Percentiles rank a stretch among this genome's conserved stretches.
These are phyloP conservation scores for Orthosia cruda DNA, from an alignment of 2,888 invertebrate genomes.

Conservation along the genomic window DNA sequence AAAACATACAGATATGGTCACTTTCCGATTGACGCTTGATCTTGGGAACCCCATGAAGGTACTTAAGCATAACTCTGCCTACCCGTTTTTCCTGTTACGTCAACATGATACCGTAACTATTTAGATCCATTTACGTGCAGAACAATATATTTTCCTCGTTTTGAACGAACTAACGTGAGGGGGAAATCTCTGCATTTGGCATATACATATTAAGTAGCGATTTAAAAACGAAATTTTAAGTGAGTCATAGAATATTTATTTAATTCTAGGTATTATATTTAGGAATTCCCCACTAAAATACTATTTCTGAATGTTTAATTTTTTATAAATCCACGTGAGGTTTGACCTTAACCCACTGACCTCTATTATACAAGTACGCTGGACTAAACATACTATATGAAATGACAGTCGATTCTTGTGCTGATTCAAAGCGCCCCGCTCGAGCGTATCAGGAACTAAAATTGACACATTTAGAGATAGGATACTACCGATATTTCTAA, in stretches of 20 bases:
- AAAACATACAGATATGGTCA: not conserved
- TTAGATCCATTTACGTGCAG: conserved; percentile 3
- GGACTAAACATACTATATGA: too few species aligned
- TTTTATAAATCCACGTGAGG: not conserved
- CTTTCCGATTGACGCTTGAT: not conserved
- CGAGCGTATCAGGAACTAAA: too few species aligned
- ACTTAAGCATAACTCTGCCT: not conserved
- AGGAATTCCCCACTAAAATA: conserved; percentile 20
- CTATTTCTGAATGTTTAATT: not conserved
- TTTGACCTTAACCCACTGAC: too few species aligned
- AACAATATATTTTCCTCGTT: conserved; percentile 45
- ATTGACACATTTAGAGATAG: too few species aligned
- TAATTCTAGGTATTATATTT: not conserved
- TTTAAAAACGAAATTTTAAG: conserved; percentile 8
- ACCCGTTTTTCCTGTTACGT: conserved; percentile 43
- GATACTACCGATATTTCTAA: too few species aligned
- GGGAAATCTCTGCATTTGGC: conserved; percentile 29
- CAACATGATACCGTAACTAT: not conserved
- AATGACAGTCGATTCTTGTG: too few species aligned
- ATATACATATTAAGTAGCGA: not conserved
- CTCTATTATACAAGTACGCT: too few species aligned
- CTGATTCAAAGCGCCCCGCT: too few species aligned
- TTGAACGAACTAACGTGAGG: not conserved
- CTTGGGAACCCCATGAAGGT: conserved; percentile 32
- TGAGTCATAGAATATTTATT: conserved; percentile 36